Percentiles rank a stretch among this genome's conserved stretches.
phyloP scores from a whole-genome alignment of 1,140 invertebrate species.

The Hycleus cichorii region DNA sequence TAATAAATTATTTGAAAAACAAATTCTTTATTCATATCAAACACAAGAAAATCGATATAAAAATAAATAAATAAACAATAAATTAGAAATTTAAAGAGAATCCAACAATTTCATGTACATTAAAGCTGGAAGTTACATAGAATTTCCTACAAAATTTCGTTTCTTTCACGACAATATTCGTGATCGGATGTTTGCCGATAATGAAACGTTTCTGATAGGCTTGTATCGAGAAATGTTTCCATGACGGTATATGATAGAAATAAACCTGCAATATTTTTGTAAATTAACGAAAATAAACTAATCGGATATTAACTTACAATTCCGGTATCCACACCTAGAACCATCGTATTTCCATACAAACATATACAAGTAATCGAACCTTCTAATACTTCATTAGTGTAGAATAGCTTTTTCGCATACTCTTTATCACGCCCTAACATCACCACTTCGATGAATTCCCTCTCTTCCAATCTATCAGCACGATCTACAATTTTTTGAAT shows the following conservation, averaged over 20 bases:
- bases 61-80: neutral
- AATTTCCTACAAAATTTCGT: slow-evolving; percentile 27
- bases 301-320: slow-evolving; percentile 23
- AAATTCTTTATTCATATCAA: neutral
- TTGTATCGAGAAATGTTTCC: slow-evolving; percentile 33
- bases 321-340: slow-evolving; percentile 33
- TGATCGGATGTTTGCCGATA: slow-evolving; percentile 34
- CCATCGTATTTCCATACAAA: slow-evolving; percentile 36
- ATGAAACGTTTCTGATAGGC: slow-evolving; percentile 29
- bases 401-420: slow-evolving; percentile 36
- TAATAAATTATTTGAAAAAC: neutral
- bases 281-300: no score
- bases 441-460: slow-evolving; percentile 34
- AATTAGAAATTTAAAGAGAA: slow-evolving; percentile 15
- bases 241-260: slow-evolving; percentile 31
- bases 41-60: neutral
- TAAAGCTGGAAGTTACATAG: slow-evolving; percentile 33
- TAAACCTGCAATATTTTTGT: slow-evolving; percentile 28
- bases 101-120: slow-evolving; percentile 31
- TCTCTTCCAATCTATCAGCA: slow-evolving; percentile 23
- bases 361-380: slow-evolving; percentile 36
- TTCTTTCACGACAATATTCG: slow-evolving; percentile 31
- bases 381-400: slow-evolving; percentile 34
- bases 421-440: slow-evolving; percentile 24
- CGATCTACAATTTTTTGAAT: slow-evolving; percentile 19